Conservation (phyloP, 2,113 vertebrate species). For the Tretioscincus oriximinensis region DNA sequence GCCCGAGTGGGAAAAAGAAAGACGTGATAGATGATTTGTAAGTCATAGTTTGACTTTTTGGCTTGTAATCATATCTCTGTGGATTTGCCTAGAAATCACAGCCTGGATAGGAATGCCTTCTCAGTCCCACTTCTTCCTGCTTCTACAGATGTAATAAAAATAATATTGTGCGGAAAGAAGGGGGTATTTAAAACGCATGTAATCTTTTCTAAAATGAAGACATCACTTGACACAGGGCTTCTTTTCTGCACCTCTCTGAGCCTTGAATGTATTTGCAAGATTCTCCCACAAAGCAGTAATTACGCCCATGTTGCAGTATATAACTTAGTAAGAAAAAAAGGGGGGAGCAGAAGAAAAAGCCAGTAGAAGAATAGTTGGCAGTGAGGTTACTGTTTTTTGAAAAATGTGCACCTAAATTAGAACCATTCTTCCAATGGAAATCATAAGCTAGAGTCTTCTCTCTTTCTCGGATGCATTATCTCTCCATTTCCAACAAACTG, state of each 20-base stretch:
- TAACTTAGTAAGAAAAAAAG: not conserved
- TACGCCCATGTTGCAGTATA: not conserved
- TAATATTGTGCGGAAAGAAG: constrained; percentile 12
- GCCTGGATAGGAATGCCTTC: constrained; percentile 27
- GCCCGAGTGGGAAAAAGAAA: constrained; percentile 55
- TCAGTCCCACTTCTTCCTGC: constrained; percentile 49
- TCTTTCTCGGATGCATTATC: not conserved
- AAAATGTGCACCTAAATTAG: not conserved
- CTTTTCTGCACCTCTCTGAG: not conserved
- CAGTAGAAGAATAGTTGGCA: not conserved
- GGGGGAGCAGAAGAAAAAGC: not conserved
- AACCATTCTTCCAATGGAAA: not conserved
- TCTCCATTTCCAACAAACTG: not conserved
- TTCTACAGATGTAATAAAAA: constrained; percentile 49
- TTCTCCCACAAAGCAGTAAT: not conserved
- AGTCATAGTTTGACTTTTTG: constrained; percentile 36
- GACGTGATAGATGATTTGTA: constrained; percentile 57
- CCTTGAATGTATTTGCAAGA: not conserved
- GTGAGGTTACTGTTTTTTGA: not conserved
- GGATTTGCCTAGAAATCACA: constrained; percentile 50
- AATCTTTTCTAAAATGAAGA: constrained; percentile 33
- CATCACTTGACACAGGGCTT: fast-evolving
- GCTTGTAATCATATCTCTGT: constrained; percentile 50
- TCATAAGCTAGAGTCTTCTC: not conserved
- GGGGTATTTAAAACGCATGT: not conserved